Base-by-base conservation (phyloP, 2,113 vertebrate species). In the Paradisaea rubra region DNA sequence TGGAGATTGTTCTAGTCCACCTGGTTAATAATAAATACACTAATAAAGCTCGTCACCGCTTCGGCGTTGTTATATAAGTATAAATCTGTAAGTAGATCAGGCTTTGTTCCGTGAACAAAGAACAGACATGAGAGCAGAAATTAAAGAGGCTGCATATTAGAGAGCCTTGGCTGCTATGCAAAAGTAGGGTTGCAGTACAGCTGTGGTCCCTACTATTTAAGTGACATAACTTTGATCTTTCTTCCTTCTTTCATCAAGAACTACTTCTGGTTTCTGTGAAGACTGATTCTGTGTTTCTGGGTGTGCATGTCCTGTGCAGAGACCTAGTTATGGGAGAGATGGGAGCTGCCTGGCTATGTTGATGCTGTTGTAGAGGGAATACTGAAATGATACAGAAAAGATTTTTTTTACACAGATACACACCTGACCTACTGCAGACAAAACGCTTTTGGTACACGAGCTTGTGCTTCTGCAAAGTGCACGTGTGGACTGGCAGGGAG, bases 11-110 rank as follows among this genome's bases (percentile, higher is more conserved):
- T 86, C 68, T 81, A 74, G 71, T 93, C 59, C 76, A 93, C 56
- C 47, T 70, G 63, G 50, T 54, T 93, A 90, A 93, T 90, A 92
- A 95, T 86, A 92, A 91, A 78, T 54, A 74, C 27, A 37, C 30
- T 28, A 71, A 14, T 70, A 91, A 81, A 88, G 8, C 35, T 65
- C 13, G 2, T 56, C 30, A 63, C 16, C 37, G 9, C 44, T 94
- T 91, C 42, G 81, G 56, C 31, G 24, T 59, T 86, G 52, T 95
- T 96, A 93, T 74, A 0, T 82, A 94, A 91, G n/a, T 53, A 50
- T 42, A 83, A 44, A 66, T 79, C 41, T 91, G 6, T 85, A 82
- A 86, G 39, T 91, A 82, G 89, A 91, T 54, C 50, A 88, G 68
- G 45, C 79, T 91, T 95, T 94, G 45, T 77, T 93, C 60, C 27